Evolutionary conservation across 1,140 invertebrate species (phyloP).

Genomic region (Hormaphis cornu): DNA sequence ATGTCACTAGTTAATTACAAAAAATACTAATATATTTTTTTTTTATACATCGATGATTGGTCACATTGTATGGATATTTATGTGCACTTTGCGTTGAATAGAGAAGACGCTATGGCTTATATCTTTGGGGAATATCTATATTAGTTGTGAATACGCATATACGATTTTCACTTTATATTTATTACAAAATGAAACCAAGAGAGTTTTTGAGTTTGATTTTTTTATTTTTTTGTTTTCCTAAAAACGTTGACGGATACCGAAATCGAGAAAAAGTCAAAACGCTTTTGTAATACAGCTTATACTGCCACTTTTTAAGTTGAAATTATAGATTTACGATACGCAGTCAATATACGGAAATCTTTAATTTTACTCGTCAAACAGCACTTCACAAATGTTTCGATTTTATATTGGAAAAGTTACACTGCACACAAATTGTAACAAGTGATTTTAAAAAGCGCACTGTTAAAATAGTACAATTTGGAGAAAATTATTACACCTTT

Average conservation of each 20-base stretch:
- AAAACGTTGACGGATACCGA: constrained; percentile 7
- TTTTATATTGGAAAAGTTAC: not conserved
- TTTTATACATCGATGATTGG: no score
- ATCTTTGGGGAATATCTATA: no score
- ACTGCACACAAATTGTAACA: not conserved
- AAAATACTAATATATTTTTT: no score
- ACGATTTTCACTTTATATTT: not conserved
- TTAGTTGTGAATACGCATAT: not conserved
- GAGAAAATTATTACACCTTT: no score
- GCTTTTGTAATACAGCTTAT: constrained; percentile 18
- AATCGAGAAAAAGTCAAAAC: constrained; percentile 20
- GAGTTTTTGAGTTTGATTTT: constrained; percentile 20
- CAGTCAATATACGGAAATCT: not conserved
- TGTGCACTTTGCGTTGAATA: no score
- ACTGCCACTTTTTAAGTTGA: constrained; percentile 9
- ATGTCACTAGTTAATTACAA: no score
- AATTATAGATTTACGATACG: constrained; percentile 21
- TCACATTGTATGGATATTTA: no score
- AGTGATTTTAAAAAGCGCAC: no score
- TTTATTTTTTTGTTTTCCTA: constrained; percentile 6
- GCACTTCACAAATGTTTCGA: not conserved
- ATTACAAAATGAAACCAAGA: not conserved
- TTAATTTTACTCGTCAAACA: not conserved
- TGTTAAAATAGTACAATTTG: no score
- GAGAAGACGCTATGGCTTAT: no score